Evolutionary conservation across 2,113 vertebrate genomes (phyloP), one percentile per base, ranked within the genome.

Genomic region (Lasiurus borealis): DNA sequence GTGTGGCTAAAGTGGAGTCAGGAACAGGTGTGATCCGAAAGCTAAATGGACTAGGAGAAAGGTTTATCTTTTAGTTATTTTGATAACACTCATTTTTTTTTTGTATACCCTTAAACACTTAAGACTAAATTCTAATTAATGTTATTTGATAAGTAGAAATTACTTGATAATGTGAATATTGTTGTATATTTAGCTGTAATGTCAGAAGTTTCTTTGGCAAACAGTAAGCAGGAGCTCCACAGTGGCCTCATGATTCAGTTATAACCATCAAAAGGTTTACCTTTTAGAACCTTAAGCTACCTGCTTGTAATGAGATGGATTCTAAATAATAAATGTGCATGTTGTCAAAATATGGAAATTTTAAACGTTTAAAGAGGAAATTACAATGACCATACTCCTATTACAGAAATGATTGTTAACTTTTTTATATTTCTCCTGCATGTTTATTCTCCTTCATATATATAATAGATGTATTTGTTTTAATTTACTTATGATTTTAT

Each of bases 401-500:
- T 52, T 46, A 73, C 52, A 82, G 68, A 77, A 80, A 81, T 81
- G 34, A 90, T 57, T 90, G 12, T 57, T 85, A 75, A 46, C 27
- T n/a, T 92, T 92, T 95, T 88, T 11, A 71, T 48, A 10, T 73
- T 83, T 94, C 73, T 84, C 10, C 25, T 71, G 57, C 21, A 75
- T 31, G 80, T 92, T 94, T 62, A 23, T 50, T 95, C 29, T 93
- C 19, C 27, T 27, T 59, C 16, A 16, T 66, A 23, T 48, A 34
- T 57, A 25, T n/a, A 50, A 93, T 52, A 3, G 64, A 4, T 78
- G 5, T 82, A 16, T 64, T 64, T 83, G 54, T 91, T 93, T 94
- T 80, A 91, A 91, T 57, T 71, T 93, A 88, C 64, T 95, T 88
- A 64, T 92, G 27, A 72, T 87, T 66, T 92, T 93, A 85, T 4